These are phyloP conservation scores for Drosophila dunni DNA, from an alignment of 1,140 invertebrate genomes.

Conservation along the genomic window DNA sequence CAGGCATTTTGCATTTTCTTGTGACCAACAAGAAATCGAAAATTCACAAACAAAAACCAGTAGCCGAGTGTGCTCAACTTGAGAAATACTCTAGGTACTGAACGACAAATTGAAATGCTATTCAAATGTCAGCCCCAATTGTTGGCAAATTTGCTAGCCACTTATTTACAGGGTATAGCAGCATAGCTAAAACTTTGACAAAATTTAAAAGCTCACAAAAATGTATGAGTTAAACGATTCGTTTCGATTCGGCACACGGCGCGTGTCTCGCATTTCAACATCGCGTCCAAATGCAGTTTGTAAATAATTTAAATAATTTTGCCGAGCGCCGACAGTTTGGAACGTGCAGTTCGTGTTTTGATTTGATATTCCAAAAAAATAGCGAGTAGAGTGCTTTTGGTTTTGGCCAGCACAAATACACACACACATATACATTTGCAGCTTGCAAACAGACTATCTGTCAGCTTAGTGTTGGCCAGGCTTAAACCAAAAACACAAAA, in stretches of 20 bases:
- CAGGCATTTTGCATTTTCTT: constrained; percentile 58
- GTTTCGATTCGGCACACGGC: constrained; percentile 51
- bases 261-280: constrained; percentile 77
- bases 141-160: too few species aligned
- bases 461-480: constrained; percentile 14
- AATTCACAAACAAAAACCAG: constrained; percentile 26
- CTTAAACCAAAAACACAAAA: too few species aligned
- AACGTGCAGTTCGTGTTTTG: constrained; percentile 63
- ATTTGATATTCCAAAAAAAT: constrained; percentile 54
- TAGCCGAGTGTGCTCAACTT: neutral
- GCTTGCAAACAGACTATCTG: constrained; percentile 1
- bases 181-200: constrained; percentile 17
- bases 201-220: constrained; percentile 1
- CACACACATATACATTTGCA: constrained; percentile 17
- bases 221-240: constrained; percentile 45
- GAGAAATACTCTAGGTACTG: neutral
- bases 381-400: neutral
- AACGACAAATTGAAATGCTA: too few species aligned
- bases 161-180: too few species aligned
- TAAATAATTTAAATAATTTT: constrained; percentile 80
- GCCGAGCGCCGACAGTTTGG: constrained; percentile 60
- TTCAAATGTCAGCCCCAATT: too few species aligned
- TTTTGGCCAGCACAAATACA: constrained; percentile 14
- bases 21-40: constrained; percentile 35
- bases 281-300: constrained; percentile 60